Conservation (phyloP, 2,113 vertebrate species). For the Ploceus nigricollis region DNA sequence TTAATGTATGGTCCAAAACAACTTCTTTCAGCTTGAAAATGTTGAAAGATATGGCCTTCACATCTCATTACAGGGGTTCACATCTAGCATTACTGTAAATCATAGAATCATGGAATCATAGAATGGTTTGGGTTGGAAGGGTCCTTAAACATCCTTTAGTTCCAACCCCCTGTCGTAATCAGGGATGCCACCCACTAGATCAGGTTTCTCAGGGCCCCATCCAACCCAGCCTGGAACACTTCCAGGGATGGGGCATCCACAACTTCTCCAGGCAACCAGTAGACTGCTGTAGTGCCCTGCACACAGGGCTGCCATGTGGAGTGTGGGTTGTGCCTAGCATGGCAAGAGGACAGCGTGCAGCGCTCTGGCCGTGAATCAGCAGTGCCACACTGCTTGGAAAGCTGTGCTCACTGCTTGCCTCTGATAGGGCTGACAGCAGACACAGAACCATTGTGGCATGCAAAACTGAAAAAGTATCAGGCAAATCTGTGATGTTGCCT, state of each 20-base stretch:
- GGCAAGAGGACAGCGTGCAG: neutral
- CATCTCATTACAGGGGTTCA: neutral
- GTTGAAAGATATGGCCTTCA: neutral
- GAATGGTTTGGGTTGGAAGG: neutral
- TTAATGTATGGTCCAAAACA: neutral
- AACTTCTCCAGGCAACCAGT: neutral
- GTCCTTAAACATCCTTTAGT: neutral
- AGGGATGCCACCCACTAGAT: neutral
- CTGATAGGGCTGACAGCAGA: neutral
- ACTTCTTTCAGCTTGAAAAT: neutral
- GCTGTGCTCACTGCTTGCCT: neutral
- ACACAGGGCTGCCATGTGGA: fast-evolving
- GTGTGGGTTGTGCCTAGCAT: fast-evolving
- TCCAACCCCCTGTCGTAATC: neutral
- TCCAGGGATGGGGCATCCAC: neutral
- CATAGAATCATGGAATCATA: neutral
- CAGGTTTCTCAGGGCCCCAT: neutral
- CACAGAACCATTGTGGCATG: neutral
- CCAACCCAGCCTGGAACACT: neutral
- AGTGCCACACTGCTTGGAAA: neutral
- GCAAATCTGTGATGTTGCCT: neutral
- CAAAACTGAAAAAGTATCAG: neutral
- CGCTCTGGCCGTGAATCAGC: neutral
- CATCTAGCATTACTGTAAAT: neutral
- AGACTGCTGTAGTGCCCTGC: neutral